These are phyloP conservation scores for Drosophila mercatorum DNA, from an alignment of 2,888 invertebrate species.

Conservation along the genomic window DNA sequence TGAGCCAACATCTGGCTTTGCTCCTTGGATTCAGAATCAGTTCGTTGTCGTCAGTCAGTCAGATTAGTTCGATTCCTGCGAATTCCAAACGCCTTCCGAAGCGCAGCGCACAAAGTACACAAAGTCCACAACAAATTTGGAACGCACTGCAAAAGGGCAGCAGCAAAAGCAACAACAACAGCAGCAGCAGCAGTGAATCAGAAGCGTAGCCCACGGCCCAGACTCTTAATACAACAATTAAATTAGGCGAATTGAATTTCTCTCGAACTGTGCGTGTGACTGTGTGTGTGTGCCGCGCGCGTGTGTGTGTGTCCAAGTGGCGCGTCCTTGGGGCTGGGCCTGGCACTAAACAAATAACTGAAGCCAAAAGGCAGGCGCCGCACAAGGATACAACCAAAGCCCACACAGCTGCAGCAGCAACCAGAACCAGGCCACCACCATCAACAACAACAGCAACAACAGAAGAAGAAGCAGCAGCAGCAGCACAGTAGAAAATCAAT, in stretches of 20 bases:
- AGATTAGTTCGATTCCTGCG: slow-evolving; percentile 68
- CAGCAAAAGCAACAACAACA: slow-evolving; percentile 8
- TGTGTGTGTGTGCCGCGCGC: slow-evolving; percentile 23
- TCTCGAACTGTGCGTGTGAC: slow-evolving; percentile 17
- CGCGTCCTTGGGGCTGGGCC: slow-evolving; percentile 65
- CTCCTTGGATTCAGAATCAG: slow-evolving; percentile 79
- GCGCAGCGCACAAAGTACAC: slow-evolving; percentile 43
- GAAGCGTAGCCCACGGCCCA: slow-evolving; percentile 10
- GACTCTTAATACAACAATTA: slow-evolving; percentile 16
- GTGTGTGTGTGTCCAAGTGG: slow-evolving; percentile 58
- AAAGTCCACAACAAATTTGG: slow-evolving; percentile 49
- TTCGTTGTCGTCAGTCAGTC: slow-evolving; percentile 82
- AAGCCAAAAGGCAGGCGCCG: slow-evolving; percentile 51
- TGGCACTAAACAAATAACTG: slow-evolving; percentile 45
- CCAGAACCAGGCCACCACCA: slow-evolving; percentile 59
- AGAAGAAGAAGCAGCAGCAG: slow-evolving; percentile 33
- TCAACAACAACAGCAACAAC: slow-evolving; percentile 33
- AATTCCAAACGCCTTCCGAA: slow-evolving; percentile 49
- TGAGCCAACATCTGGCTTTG: slow-evolving; percentile 82
- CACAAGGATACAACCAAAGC: slow-evolving; percentile 42
- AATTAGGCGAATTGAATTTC: slow-evolving; percentile 44
- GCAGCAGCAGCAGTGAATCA: slow-evolving; percentile 11
- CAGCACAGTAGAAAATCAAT: slow-evolving; percentile 64
- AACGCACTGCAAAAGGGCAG: slow-evolving; percentile 43
- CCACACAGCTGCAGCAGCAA: slow-evolving; percentile 36